phyloP scores from a whole-genome alignment of 2,113 vertebrate genomes.

The Thymallus thymallus region DNA sequence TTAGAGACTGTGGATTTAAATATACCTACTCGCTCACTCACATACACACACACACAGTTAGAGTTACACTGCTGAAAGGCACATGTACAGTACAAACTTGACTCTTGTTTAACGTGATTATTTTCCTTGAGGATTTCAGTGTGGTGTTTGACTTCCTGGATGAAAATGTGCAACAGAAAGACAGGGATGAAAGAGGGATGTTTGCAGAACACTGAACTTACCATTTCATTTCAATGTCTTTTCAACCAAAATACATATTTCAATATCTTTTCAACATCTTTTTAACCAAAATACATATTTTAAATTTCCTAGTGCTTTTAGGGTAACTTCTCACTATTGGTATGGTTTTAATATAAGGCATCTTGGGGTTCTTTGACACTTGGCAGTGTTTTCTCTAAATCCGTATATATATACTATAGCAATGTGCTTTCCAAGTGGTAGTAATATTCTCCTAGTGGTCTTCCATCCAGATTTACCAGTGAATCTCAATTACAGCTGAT shows the following conservation, averaged over 20 bases:
- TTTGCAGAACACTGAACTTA: slow-evolving; percentile 33
- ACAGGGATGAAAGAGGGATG: slow-evolving; percentile 22
- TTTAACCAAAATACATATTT: slow-evolving; percentile 46
- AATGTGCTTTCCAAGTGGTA: slow-evolving; percentile 55
- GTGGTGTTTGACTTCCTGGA: slow-evolving; percentile 56
- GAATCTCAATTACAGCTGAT: slow-evolving; percentile 69
- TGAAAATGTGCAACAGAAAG: too few species aligned
- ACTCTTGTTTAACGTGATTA: slow-evolving; percentile 61
- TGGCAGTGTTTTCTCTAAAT: slow-evolving; percentile 54
- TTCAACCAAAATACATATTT: background rate
- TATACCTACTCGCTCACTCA: too few species aligned
- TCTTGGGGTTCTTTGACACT: slow-evolving; percentile 51
- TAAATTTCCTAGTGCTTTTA: too few species aligned
- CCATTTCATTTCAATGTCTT: too few species aligned
- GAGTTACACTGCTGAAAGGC: too few species aligned
- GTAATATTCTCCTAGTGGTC: slow-evolving; percentile 61
- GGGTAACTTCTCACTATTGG: too few species aligned
- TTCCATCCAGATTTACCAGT: slow-evolving; percentile 55
- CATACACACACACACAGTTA: too few species aligned
- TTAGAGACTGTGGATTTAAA: too few species aligned
- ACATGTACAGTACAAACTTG: too few species aligned
- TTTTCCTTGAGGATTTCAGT: slow-evolving; percentile 69
- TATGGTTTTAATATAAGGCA: too few species aligned
- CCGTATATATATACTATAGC: slow-evolving; percentile 38
- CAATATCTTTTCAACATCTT: slow-evolving; percentile 43